Percentiles rank a stretch among this genome's conserved stretches.
These are phyloP conservation scores for Laticauda laticaudata DNA, from an alignment of 2,113 vertebrate genomes.

Conservation along the genomic window DNA sequence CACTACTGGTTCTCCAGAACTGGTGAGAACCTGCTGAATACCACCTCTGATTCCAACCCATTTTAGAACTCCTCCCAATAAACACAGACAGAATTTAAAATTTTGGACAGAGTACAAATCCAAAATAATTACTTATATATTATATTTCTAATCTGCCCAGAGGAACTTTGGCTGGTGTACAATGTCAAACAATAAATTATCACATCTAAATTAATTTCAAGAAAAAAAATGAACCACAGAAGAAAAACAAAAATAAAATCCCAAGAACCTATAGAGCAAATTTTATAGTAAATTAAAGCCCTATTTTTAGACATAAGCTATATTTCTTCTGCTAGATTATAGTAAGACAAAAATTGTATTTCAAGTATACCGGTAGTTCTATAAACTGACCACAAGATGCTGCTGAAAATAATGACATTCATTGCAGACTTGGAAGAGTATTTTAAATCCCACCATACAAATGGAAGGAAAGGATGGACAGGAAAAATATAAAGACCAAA, in stretches of 20 bases:
- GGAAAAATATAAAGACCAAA: not conserved
- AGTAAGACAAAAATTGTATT: not conserved
- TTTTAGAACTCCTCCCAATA: not conserved
- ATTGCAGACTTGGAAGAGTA: accelerated
- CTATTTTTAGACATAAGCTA: not conserved
- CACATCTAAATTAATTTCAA: not conserved
- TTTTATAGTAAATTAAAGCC: not conserved
- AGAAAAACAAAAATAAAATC: not conserved
- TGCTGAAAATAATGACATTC: constrained; percentile 1
- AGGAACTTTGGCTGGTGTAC: not conserved
- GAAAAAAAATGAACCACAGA: not conserved
- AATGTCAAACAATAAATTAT: not conserved
- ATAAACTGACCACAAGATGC: not conserved
- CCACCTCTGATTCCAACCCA: not conserved
- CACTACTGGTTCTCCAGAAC: no score
- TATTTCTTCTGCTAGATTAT: not conserved
- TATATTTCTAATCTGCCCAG: not conserved
- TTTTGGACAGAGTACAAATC: not conserved
- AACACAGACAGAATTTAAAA: not conserved
- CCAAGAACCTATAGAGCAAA: not conserved
- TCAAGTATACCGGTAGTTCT: not conserved
- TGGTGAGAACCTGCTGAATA: no score
- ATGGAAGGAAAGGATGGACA: not conserved
- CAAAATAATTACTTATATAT: not conserved
- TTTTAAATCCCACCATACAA: not conserved